Conservation (phyloP, 2,113 vertebrate species). For the Microtus montanus region DNA sequence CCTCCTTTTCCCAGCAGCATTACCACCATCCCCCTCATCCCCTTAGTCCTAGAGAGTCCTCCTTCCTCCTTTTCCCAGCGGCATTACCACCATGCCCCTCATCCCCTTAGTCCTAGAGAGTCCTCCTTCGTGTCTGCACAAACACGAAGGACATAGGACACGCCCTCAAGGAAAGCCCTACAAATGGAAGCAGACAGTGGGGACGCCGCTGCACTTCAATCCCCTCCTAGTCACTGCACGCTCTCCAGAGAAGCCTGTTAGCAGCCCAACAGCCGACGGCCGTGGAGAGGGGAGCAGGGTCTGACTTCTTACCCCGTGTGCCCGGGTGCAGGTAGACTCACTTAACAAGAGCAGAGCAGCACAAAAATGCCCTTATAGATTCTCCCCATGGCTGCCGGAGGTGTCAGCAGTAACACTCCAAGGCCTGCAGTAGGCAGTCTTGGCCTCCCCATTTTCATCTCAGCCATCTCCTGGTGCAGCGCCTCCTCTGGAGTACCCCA, state of each 20-base stretch:
- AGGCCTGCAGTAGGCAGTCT: not conserved
- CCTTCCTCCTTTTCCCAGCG: too few relatives aligned
- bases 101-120: not conserved
- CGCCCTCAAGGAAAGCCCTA: not conserved
- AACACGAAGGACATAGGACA: too few relatives aligned
- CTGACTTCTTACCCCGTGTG: not conserved
- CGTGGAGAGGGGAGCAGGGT: not conserved
- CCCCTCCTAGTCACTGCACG: not conserved
- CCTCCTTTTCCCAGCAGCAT: too few relatives aligned
- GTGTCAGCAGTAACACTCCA: too few relatives aligned
- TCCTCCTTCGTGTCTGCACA: not conserved
- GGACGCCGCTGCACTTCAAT: not conserved
- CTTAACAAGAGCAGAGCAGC: not conserved
- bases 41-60: too few relatives aligned
- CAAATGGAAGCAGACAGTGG: too few relatives aligned
- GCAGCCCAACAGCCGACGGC: not conserved
- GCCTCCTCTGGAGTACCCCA: not conserved
- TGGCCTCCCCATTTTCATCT: not conserved
- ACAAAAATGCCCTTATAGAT: not conserved
- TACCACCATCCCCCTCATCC: not conserved
- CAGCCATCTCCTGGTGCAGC: not conserved
- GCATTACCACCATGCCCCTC: not conserved
- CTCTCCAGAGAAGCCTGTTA: not conserved
- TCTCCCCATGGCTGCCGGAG: rapidly evolving
- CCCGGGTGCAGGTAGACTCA: rapidly evolving